phyloP scores from a whole-genome alignment of 2,888 invertebrate genomes.

The Drosophila algonquin region DNA sequence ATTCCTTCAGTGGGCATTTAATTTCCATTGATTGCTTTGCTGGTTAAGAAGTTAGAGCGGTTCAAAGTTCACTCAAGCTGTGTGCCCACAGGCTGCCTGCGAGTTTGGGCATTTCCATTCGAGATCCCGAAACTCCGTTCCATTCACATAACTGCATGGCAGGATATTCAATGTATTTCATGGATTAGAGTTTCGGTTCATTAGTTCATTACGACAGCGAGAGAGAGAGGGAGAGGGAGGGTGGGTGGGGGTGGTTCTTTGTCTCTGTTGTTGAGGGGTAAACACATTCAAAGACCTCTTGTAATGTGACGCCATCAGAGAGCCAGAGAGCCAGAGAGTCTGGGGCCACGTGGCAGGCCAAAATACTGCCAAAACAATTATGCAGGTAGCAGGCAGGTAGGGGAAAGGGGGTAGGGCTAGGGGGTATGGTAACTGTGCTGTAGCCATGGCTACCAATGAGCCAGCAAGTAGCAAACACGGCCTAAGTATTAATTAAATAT shows the following conservation, averaged over 20 bases:
- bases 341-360: not conserved
- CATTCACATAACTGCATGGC: too few relatives aligned
- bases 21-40: too few relatives aligned
- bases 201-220: not conserved
- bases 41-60: too few relatives aligned
- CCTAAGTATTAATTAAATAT: slow-evolving; percentile 55
- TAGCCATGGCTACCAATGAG: slow-evolving; percentile 13
- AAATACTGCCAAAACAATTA: slow-evolving; percentile 27
- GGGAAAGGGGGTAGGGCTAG: too few relatives aligned
- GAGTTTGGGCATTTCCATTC: too few relatives aligned
- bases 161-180: not conserved
- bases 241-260: too few relatives aligned
- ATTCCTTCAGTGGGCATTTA: too few relatives aligned
- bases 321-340: not conserved
- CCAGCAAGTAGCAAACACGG: slow-evolving; percentile 18
- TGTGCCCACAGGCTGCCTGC: too few relatives aligned
- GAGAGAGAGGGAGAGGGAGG: too few relatives aligned
- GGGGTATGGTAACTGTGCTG: too few relatives aligned
- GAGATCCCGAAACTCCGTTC: too few relatives aligned
- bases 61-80: too few relatives aligned
- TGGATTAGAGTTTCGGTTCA: slow-evolving; percentile 1
- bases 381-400: slow-evolving; percentile 1
- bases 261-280: not conserved
- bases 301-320: not conserved
- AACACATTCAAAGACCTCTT: not conserved